A percentile compares a stretch with the other conserved stretches of the same genome.
phyloP scores from a whole-genome alignment of 1,140 invertebrate genomes.

The Riptortus pedestris region DNA sequence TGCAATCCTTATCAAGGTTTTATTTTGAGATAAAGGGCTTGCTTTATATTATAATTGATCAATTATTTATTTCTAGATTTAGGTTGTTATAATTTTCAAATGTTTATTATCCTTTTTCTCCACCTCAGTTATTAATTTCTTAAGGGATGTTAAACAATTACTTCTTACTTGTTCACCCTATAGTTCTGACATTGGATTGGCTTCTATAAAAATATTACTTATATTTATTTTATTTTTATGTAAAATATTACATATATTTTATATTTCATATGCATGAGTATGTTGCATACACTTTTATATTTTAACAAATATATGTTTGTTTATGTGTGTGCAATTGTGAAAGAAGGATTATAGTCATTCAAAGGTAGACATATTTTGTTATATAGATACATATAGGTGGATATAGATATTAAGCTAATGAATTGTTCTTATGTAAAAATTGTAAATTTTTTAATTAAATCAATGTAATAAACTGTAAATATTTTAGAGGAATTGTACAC shows the following conservation, averaged over 20 bases:
- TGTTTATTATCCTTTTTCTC: neutral
- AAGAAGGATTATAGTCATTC: neutral
- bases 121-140: neutral
- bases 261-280: neutral
- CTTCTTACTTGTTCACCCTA: too few species aligned
- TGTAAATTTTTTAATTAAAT: slow-evolving; percentile 2
- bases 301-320: neutral
- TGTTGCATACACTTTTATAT: neutral
- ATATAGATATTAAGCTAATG: neutral
- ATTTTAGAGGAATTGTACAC: slow-evolving; percentile 2
- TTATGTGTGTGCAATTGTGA: neutral
- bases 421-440: neutral
- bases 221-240: too few species aligned
- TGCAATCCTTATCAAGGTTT: neutral
- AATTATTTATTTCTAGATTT: slow-evolving; percentile 1
- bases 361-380: neutral
- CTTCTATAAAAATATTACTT: too few species aligned
- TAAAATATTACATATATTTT: too few species aligned
- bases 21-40: neutral
- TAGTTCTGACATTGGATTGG: too few species aligned
- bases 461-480: slow-evolving; percentile 3
- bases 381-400: neutral
- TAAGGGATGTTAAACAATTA: too few species aligned
- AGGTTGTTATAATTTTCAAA: neutral
- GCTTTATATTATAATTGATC: neutral